A percentile compares a stretch with the other conserved stretches of the same genome.
Evolutionary conservation across 2,113 vertebrate species (phyloP).

Genomic region (Oncorhynchus clarkii): DNA sequence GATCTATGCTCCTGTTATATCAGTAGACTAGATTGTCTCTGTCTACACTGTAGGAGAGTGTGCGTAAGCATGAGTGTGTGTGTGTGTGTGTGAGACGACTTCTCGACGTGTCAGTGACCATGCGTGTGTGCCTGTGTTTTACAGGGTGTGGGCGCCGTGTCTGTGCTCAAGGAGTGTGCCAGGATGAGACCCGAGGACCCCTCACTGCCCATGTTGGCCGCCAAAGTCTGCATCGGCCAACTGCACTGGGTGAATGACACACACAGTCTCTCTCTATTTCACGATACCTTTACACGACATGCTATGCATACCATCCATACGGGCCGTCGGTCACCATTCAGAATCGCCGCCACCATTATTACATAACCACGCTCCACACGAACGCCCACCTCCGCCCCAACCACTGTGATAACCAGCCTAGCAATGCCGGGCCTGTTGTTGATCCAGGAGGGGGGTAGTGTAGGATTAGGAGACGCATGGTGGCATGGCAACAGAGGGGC

Average conservation of each 20-base stretch:
- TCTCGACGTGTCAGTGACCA: background rate
- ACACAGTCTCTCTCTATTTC: background rate
- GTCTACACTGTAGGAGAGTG: background rate
- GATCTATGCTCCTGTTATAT: background rate
- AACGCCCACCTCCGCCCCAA: too few relatives aligned
- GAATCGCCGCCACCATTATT: too few relatives aligned
- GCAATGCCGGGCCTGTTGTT: background rate
- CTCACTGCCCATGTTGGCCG: slow-evolving; percentile 86
- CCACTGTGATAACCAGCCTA: too few relatives aligned
- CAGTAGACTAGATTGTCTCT: too few relatives aligned
- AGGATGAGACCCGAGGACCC: slow-evolving; percentile 88
- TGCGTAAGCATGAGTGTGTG: background rate
- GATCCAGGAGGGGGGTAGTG: slow-evolving; percentile 48
- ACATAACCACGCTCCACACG: background rate
- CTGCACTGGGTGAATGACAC: slow-evolving; percentile 88
- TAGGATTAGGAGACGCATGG: slow-evolving; percentile 16
- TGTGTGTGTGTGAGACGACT: background rate
- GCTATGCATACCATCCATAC: too few relatives aligned
- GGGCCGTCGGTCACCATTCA: too few relatives aligned
- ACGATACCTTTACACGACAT: background rate
- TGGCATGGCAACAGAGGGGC: slow-evolving; percentile 36
- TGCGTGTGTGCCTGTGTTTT: slow-evolving; percentile 1
- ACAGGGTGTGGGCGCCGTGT: slow-evolving; percentile 88
- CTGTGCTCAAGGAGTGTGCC: slow-evolving; percentile 87
- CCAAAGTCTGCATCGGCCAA: slow-evolving; percentile 93